Base-by-base conservation (phyloP, 2,888 invertebrate species). In the Hypolimnas misippus region DNA sequence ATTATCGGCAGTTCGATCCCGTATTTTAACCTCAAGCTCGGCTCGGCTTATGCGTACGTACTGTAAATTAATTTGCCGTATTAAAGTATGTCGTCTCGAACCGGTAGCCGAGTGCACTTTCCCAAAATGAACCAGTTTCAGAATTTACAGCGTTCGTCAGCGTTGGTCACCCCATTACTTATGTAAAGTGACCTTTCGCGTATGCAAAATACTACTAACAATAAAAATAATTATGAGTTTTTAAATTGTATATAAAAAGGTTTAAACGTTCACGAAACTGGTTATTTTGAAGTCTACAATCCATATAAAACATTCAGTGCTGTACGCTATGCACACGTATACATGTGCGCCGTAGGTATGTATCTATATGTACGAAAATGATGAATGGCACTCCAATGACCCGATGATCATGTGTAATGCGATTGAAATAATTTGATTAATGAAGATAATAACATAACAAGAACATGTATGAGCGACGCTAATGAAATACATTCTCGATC, bases 401-500 rank as follows among this genome's bases (percentile, higher is more conserved):
- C 44, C 10, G 31, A n/a, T 35, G 52, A 35, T 33, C 31, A 31
- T 53, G 38, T 16, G 53, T 40, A 46, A 49, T 40, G 38, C 52
- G 19, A 58, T 64, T 62, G 50, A 57, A 49, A 38, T 53, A 57
- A 52, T 53, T 53, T 58, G 57, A 65, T 35, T 46, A 63, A 49
- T 64, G 62, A 58, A 33, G 38, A 40, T 56, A 51, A 59, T 64
- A 63, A 67, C 67, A 66, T 44, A 44, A 44, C 19, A 21, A 8
- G 49, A 70, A 46, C 19, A 38, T 16, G 57, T 50, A 50, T 33
- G 63, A 75, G 74, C 77, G 74, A 75, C 68, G 53, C 58, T 79
- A 79, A 73, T 73, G 74, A 73, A 51, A 73, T 73, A 76, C 87
- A 87, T 87, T 87, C 82, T 78, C 77, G 75, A 76, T 66, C 75